phyloP scores from a whole-genome alignment of 2,113 vertebrate genomes.

The Tringa solitaria region DNA sequence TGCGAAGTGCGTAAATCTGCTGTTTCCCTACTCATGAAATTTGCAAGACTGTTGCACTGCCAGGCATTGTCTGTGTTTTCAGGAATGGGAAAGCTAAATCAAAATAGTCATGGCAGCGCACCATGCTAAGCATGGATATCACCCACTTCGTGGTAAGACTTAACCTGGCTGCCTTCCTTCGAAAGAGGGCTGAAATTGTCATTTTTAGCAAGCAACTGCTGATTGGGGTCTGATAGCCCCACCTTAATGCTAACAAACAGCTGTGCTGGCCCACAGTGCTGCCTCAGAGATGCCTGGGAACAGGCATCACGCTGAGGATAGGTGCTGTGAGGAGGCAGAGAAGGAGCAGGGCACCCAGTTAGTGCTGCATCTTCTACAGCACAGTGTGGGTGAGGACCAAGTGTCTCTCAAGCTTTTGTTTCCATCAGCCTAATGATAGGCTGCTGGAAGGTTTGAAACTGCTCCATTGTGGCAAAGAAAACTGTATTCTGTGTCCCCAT shows the following conservation, averaged over 20 bases:
- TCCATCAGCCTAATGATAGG: background rate
- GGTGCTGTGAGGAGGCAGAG: background rate
- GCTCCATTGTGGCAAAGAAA: background rate
- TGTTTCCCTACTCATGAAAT: slow-evolving; percentile 16
- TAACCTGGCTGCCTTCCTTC: background rate
- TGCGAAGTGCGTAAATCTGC: background rate
- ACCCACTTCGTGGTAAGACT: background rate
- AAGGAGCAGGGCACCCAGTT: background rate
- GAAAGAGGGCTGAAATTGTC: background rate
- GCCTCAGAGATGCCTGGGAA: background rate
- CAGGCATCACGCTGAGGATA: fast-evolving
- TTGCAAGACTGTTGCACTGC: background rate
- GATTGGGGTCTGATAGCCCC: background rate
- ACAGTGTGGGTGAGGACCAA: background rate
- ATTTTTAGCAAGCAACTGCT: background rate
- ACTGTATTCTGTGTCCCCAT: background rate
- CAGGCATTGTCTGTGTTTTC: background rate
- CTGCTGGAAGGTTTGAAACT: background rate
- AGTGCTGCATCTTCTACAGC: background rate
- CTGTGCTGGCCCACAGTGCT: background rate
- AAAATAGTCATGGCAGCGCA: background rate
- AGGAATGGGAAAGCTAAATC: background rate
- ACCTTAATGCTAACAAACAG: background rate
- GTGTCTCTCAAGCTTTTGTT: background rate
- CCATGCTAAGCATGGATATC: background rate